A percentile compares a stretch with the other conserved stretches of the same genome.
Conservation (phyloP, 2,888 invertebrate species). For the Agrotis segetum region DNA sequence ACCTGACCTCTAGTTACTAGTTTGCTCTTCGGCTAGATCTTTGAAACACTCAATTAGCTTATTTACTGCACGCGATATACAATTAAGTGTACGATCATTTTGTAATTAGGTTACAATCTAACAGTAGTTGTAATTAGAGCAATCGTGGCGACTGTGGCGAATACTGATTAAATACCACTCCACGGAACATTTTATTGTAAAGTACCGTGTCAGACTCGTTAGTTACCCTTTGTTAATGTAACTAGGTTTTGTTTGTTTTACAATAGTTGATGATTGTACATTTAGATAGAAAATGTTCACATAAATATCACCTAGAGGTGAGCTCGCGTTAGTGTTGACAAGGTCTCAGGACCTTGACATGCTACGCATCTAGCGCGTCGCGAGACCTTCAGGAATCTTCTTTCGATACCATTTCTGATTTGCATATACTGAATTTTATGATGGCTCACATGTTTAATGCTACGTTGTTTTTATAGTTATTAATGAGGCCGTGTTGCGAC, state of each 20-base stretch:
- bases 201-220: background rate
- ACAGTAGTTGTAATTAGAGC: constrained; percentile 23
- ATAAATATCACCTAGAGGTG: constrained; percentile 35
- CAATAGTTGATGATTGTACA: constrained; percentile 8
- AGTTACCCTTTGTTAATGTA: background rate
- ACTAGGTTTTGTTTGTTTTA: constrained; percentile 9
- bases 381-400: constrained; percentile 58
- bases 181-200: constrained; percentile 1
- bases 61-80: constrained; percentile 57
- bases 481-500: constrained; percentile 72
- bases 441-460: constrained; percentile 52
- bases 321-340: constrained; percentile 49
- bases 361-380: constrained; percentile 49
- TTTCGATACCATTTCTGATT: constrained; percentile 62
- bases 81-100: constrained; percentile 26
- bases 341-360: constrained; percentile 62
- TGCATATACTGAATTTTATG: constrained; percentile 56
- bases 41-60: constrained; percentile 66
- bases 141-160: background rate
- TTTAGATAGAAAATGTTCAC: constrained; percentile 35
- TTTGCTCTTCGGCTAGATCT: constrained; percentile 65
- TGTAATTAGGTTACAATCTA: constrained; percentile 32
- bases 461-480: constrained; percentile 66
- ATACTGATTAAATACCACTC: constrained; percentile 9
- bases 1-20: constrained; percentile 74